Percentiles rank a stretch among this genome's conserved stretches.
These are phyloP conservation scores for Drosophila pruinosa DNA, from an alignment of 1,140 invertebrate genomes.

Conservation along the genomic window DNA sequence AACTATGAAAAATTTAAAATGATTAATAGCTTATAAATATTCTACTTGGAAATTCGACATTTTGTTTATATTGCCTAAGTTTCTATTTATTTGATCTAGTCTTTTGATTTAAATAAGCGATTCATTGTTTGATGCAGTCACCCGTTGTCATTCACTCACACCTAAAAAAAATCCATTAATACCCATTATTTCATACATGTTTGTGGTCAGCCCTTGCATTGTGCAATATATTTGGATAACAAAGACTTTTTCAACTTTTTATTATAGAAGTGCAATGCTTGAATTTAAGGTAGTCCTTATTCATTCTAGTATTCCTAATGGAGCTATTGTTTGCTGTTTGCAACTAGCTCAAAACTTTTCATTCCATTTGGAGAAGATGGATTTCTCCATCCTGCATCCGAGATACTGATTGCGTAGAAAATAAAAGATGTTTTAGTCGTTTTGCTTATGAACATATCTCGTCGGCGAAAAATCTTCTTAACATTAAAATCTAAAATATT, in stretches of 20 bases:
- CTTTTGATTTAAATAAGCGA: background rate
- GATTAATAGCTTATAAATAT: conserved; percentile 47
- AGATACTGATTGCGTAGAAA: too few relatives aligned
- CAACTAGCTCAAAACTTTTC: background rate
- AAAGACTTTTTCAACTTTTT: conserved; percentile 14
- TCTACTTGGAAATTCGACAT: conserved; percentile 11
- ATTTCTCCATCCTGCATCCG: too few relatives aligned
- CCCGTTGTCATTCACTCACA: background rate
- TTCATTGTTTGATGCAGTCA: background rate
- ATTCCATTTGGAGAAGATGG: too few relatives aligned
- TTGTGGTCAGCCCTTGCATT: conserved; percentile 1
- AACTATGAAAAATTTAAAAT: conserved; percentile 18
- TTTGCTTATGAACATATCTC: too few relatives aligned
- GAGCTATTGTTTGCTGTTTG: conserved; percentile 21
- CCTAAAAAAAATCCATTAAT: conserved; percentile 30
- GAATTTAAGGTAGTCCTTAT: background rate
- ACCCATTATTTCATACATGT: conserved; percentile 9
- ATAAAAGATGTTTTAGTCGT: too few relatives aligned
- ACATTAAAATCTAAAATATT: too few relatives aligned
- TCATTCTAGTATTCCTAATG: conserved; percentile 27
- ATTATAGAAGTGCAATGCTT: background rate
- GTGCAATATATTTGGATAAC: conserved; percentile 20
- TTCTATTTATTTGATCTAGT: conserved; percentile 29
- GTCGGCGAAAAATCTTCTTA: too few relatives aligned
- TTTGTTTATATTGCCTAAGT: conserved; percentile 37